Evolutionary conservation across 2,797 vertebrate genomes (phyloP), one percentile per base, ranked within the genome.

Genomic region (Threskiornis aethiopicus): DNA sequence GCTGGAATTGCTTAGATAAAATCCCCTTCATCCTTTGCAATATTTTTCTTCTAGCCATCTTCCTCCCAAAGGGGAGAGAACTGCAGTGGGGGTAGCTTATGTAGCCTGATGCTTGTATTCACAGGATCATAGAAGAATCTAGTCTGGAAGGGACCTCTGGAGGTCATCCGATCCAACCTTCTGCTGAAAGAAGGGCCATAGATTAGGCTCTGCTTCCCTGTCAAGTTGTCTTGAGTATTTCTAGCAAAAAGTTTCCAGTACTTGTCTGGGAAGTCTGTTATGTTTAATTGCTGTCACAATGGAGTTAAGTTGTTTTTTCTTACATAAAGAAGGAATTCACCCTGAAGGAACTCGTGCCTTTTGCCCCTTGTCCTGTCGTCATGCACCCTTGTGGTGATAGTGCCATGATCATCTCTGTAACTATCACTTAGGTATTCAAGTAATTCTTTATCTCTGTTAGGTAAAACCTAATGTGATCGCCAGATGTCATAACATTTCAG

Each of bases 41-140:
- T 41, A 2, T 5, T 58, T 7, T n/a, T 47, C 6, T 54, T 33
- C 4, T 49, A 24, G 24, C n/a, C 16, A 2, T 5, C 16, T 33
- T 33, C 35, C 55, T 62, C 8, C 44, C 37, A 28, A 89, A 42
- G 42, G 26, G 24, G 16, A 35, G 69, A 61, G 24, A 73, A 66
- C 52, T 29, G 35, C 35, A 6, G 0, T 5, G 28, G 41, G 33
- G 55, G 16, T 33, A 25, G 3, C 49, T 29, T 5, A 0, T 26
- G 52, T 46, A 28, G 9, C 42, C 51, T 55, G 37, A 37, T 39
- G 37, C 21, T 4, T 14, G 8, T 29, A 21, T 4, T 69, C 55
- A 2, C 12, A 54, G 64, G 17, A 11, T 35, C 33, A 4, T 8
- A 16, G 83, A 17, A 26, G 21, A 39, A 4, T n/a, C 62, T 16